Percentiles rank a stretch among this genome's conserved stretches.
Conservation (phyloP, 2,888 invertebrate species). For the Gnatocerus cornutus region DNA sequence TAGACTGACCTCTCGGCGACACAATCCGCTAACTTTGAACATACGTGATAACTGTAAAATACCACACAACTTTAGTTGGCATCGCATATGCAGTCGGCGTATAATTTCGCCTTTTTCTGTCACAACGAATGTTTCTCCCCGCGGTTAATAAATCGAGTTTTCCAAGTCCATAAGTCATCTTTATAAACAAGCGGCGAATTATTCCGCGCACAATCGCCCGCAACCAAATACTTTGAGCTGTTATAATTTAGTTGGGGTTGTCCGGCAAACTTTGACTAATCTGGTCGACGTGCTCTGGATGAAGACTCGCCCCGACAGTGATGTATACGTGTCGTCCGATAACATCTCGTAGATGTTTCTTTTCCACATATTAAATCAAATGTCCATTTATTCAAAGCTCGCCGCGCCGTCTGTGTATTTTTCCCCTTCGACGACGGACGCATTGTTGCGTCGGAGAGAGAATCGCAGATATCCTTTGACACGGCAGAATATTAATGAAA, state of each 20-base stretch:
- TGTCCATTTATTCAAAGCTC: slow-evolving; percentile 22
- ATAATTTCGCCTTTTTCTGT: not conserved
- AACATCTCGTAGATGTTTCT: slow-evolving; percentile 58
- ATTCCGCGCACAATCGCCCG: slow-evolving; percentile 52
- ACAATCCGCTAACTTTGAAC: not conserved
- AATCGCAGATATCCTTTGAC: slow-evolving; percentile 58
- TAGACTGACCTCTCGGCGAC: not conserved
- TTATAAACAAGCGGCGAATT: slow-evolving; percentile 38
- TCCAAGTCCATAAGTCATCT: slow-evolving; percentile 33
- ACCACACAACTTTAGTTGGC: no score
- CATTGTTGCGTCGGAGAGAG: slow-evolving; percentile 28
- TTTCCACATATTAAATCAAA: slow-evolving; percentile 51
- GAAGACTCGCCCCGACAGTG: slow-evolving; percentile 60
- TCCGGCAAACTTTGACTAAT: slow-evolving; percentile 65
- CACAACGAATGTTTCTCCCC: slow-evolving; percentile 4
- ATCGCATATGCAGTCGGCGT: no score
- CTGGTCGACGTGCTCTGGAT: slow-evolving; percentile 62
- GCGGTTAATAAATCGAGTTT: slow-evolving; percentile 22
- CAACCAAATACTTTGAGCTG: slow-evolving; percentile 62
- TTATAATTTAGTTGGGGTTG: slow-evolving; percentile 64
- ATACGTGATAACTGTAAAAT: no score
- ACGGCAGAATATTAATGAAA: slow-evolving; percentile 59
- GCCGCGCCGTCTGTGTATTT: slow-evolving; percentile 12
- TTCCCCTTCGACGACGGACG: slow-evolving; percentile 6
- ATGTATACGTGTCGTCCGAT: slow-evolving; percentile 64